Conservation (phyloP, 1,140 invertebrate species). For the Lamellibrachia luymesi region DNA sequence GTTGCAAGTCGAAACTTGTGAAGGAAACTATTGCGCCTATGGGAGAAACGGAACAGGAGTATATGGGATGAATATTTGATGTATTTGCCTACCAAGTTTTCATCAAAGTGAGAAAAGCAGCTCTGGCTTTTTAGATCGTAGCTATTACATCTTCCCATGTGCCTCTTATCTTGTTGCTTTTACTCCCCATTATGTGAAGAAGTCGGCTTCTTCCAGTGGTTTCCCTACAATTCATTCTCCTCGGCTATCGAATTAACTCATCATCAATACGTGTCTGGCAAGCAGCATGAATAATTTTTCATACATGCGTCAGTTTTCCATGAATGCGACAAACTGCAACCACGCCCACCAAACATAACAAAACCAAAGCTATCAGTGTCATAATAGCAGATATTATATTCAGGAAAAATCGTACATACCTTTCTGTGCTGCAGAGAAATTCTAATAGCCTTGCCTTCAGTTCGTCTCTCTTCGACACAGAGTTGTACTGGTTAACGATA, state of each 20-base stretch:
- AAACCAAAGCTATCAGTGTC: not conserved
- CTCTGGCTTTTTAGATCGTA: no score
- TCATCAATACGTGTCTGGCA: not conserved
- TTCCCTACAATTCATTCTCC: not conserved
- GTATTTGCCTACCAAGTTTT: no score
- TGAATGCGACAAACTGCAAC: not conserved
- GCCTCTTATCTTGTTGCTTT: no score
- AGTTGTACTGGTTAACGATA: constrained; percentile 11
- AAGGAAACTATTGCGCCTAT: no score
- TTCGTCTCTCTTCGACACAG: not conserved
- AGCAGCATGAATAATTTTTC: no score
- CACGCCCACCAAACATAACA: not conserved
- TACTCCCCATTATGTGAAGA: no score
- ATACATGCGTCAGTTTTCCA: no score
- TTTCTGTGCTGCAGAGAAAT: not conserved
- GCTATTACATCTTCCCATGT: no score
- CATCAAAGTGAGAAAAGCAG: no score
- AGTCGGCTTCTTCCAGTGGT: not conserved
- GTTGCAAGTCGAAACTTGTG: no score
- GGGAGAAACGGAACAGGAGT: no score
- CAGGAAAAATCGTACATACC: not conserved
- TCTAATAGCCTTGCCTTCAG: not conserved
- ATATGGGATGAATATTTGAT: no score
- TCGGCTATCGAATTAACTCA: not conserved
- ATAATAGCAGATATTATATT: not conserved